phyloP scores from a whole-genome alignment of 2,113 vertebrate species.

The Mirza zaza region DNA sequence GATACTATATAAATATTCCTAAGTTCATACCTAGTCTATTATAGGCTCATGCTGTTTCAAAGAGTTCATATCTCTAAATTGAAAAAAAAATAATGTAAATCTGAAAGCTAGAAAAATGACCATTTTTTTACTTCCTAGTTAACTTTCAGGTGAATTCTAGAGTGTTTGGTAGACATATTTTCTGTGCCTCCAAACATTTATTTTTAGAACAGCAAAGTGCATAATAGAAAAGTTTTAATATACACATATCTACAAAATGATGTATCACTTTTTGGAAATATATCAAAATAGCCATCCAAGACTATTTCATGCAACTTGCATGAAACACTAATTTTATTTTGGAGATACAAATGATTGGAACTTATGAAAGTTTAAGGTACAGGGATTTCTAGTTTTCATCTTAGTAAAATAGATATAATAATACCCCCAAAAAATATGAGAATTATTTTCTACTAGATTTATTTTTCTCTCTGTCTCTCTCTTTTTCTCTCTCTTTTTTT shows the following conservation, averaged over 20 bases:
- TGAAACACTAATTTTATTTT: background rate
- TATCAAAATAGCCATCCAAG: background rate
- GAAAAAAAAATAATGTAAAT: background rate
- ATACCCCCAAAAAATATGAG: background rate
- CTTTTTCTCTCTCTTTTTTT: background rate
- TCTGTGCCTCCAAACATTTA: background rate
- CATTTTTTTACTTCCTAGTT: background rate
- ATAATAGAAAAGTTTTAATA: background rate
- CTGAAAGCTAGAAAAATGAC: background rate
- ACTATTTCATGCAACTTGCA: background rate
- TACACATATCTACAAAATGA: background rate
- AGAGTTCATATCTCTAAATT: too few relatives aligned
- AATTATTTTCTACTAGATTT: background rate
- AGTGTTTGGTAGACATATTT: background rate
- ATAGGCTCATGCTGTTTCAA: too few relatives aligned
- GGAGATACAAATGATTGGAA: background rate
- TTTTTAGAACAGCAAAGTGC: background rate
- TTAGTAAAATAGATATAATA: background rate
- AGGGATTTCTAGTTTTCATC: background rate
- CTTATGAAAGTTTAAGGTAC: background rate
- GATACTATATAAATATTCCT: too few relatives aligned
- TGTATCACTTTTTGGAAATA: background rate
- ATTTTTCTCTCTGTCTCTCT: background rate
- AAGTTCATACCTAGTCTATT: too few relatives aligned
- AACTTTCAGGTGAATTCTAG: background rate